A percentile compares a stretch with the other conserved stretches of the same genome.
These are phyloP conservation scores for Meganola albula DNA, from an alignment of 2,888 invertebrate species.

Conservation along the genomic window DNA sequence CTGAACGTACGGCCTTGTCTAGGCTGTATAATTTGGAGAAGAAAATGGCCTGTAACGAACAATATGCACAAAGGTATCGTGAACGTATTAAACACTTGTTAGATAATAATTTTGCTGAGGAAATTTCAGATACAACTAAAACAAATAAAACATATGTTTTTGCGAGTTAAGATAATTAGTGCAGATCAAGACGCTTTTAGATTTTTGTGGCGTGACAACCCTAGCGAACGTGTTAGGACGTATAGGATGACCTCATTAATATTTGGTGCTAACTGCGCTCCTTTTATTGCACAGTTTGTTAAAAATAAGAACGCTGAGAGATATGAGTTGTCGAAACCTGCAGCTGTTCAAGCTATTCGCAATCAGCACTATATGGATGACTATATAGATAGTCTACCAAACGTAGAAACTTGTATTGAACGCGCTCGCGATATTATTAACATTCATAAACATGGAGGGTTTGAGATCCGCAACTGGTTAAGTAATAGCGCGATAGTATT, in stretches of 20 bases:
- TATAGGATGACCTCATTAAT: slow-evolving; percentile 2
- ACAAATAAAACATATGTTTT: slow-evolving; percentile 18
- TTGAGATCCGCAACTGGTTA: too few relatives aligned
- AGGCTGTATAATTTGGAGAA: slow-evolving; percentile 19
- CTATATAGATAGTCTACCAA: not conserved
- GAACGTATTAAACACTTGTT: slow-evolving; percentile 24
- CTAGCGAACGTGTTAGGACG: not conserved
- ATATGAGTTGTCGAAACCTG: not conserved
- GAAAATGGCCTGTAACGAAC: slow-evolving; percentile 15
- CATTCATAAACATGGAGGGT: too few relatives aligned
- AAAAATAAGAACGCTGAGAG: slow-evolving; percentile 5
- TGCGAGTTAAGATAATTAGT: slow-evolving; percentile 12
- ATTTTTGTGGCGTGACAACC: slow-evolving; percentile 9
- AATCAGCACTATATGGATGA: slow-evolving; percentile 1
- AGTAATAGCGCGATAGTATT: too few relatives aligned
- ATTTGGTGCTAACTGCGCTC: slow-evolving; percentile 5
- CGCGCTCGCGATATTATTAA: too few relatives aligned
- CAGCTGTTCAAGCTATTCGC: slow-evolving; percentile 3
- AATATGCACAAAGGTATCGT: slow-evolving; percentile 12
- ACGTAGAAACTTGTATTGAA: not conserved
- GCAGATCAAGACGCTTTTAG: slow-evolving; percentile 13
- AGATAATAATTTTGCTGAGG: slow-evolving; percentile 18
- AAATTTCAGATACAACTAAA: slow-evolving; percentile 1
- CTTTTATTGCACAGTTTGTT: slow-evolving; percentile 4
- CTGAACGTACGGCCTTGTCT: slow-evolving; percentile 12